A percentile compares a stretch with the other conserved stretches of the same genome.
These are phyloP conservation scores for Ispidina picta DNA, from an alignment of 2,797 vertebrate species.

Conservation along the genomic window DNA sequence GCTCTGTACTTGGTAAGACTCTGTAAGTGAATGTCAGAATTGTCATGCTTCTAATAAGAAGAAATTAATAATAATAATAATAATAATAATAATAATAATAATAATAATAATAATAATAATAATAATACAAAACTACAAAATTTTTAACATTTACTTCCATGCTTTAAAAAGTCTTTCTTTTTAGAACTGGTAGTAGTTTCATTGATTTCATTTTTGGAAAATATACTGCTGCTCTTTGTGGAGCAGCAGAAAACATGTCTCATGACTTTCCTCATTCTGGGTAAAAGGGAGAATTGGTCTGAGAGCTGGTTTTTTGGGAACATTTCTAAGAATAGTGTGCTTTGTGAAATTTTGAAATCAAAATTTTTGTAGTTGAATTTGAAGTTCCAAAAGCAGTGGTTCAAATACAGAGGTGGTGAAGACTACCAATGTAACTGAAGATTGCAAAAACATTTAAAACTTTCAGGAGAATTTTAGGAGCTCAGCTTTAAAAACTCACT, in stretches of 20 bases:
- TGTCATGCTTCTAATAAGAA: no score
- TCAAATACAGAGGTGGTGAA: not conserved
- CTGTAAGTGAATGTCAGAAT: not conserved
- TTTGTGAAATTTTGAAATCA: not conserved
- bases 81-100: no score
- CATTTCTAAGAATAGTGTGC: not conserved
- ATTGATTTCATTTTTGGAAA: not conserved
- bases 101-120: no score
- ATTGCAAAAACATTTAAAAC: not conserved
- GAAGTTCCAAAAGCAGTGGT: not conserved
- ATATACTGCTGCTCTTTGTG: not conserved
- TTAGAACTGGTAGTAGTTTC: not conserved
- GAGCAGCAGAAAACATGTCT: not conserved
- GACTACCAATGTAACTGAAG: not conserved
- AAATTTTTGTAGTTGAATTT: not conserved
- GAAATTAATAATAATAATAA: no score
- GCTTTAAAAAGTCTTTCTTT: not conserved
- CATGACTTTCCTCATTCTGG: not conserved
- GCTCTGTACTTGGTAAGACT: not conserved
- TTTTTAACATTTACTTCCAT: not conserved
- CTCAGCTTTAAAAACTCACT: not conserved
- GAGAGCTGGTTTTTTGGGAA: not conserved
- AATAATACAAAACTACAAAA: no score
- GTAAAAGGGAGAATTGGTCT: not conserved
- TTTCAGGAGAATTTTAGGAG: not conserved